These are phyloP conservation scores for Chloromyia formosa DNA, from an alignment of 2,888 invertebrate genomes.

Conservation along the genomic window DNA sequence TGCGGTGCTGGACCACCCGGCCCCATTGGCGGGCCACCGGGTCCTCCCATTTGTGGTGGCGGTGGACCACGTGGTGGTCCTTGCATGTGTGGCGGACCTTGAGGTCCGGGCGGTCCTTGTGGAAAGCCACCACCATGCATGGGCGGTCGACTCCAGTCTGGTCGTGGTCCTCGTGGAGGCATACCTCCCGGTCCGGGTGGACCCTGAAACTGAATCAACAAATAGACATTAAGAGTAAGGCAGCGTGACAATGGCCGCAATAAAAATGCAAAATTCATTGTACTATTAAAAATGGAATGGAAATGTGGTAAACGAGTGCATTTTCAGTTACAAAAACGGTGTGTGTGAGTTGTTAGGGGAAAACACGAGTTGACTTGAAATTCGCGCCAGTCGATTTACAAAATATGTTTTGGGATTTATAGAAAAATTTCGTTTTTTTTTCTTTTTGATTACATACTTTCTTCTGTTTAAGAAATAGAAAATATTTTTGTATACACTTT, in stretches of 20 bases:
- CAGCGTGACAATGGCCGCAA: not conserved
- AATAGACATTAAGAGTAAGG: not conserved
- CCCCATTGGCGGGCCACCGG: conserved; percentile 66
- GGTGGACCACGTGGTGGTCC: conserved; percentile 72
- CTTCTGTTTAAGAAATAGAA: too few species aligned
- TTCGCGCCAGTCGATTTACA: too few species aligned
- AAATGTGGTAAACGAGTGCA: not conserved
- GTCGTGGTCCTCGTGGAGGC: conserved; percentile 69
- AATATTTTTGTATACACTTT: not conserved
- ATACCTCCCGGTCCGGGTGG: conserved; percentile 64
- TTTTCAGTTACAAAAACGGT: conserved; percentile 23
- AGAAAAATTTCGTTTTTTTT: too few species aligned
- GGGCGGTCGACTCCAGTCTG: conserved; percentile 80
- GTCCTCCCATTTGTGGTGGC: conserved; percentile 64
- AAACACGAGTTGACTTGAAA: too few species aligned
- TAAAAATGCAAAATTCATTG: not conserved
- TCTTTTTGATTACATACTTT: too few species aligned
- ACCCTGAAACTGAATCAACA: conserved; percentile 59
- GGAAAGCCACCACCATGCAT: conserved; percentile 74
- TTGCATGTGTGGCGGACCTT: conserved; percentile 77
- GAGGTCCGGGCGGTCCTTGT: conserved; percentile 69
- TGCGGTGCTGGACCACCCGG: conserved; percentile 83
- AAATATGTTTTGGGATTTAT: too few species aligned
- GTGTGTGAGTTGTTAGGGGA: too few species aligned
- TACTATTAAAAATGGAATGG: not conserved